phyloP scores from a whole-genome alignment of 64 coral and sea anemone genomes.

The Pachyseris speciosa region DNA sequence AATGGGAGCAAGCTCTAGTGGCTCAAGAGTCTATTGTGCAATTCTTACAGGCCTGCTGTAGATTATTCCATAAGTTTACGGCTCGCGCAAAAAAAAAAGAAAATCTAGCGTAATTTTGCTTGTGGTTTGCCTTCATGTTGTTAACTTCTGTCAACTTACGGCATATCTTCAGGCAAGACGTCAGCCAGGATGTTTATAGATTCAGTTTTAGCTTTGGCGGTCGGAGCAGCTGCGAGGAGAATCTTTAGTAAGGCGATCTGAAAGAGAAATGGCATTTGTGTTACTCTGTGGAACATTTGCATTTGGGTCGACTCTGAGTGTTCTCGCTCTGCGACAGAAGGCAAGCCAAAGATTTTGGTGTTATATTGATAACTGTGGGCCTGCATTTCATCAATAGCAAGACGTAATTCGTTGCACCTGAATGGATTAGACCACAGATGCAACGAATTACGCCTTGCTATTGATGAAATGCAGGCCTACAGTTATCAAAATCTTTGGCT shows the following conservation, averaged over 20 bases:
- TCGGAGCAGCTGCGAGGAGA: conserved; percentile 92
- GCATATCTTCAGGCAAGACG: conserved; percentile 97
- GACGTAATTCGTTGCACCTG: no score
- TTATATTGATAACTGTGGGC: conserved; percentile 3
- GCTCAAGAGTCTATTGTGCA: no score
- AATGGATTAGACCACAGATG: no score
- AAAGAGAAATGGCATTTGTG: neutral
- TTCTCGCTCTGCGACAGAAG: neutral
- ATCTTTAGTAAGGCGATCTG: conserved; percentile 96
- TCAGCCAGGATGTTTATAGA: conserved; percentile 97
- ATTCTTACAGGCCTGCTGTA: no score
- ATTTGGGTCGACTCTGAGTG: neutral
- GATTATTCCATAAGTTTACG: no score
- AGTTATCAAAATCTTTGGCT: conserved; percentile 11
- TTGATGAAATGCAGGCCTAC: neutral
- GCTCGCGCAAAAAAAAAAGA: no score
- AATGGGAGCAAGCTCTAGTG: no score
- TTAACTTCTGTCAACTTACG: conserved; percentile 48
- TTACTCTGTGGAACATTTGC: neutral
- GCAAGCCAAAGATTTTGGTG: neutral
- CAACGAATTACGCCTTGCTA: neutral
- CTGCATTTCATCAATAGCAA: neutral
- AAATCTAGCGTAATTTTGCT: no score
- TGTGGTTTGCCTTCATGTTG: no score
- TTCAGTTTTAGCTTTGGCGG: conserved; percentile 97